phyloP scores from a whole-genome alignment of 2,888 invertebrate species.

The Lasius fuliginosus region DNA sequence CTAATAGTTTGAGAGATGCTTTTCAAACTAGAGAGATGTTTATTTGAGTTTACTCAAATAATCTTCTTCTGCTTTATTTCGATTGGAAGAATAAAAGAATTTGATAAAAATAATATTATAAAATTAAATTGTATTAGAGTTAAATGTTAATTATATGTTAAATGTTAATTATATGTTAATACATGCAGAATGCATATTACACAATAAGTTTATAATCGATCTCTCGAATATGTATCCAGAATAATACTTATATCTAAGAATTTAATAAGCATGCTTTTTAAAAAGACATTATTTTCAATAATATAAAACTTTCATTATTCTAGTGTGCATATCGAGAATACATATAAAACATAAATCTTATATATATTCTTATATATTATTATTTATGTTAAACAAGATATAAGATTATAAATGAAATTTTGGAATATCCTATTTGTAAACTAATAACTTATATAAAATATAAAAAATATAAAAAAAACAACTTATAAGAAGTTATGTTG shows the following conservation, averaged over 20 bases:
- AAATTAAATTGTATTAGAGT: background rate
- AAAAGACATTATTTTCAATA: background rate
- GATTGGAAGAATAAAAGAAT: background rate
- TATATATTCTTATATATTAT: background rate
- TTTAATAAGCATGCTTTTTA: background rate
- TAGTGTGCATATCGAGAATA: background rate
- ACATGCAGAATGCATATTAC: background rate
- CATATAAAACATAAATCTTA: background rate
- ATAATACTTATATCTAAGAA: background rate
- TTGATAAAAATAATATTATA: background rate
- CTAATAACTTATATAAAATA: background rate
- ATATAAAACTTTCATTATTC: background rate
- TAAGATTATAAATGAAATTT: background rate
- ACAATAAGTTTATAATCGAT: background rate
- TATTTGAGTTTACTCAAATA: background rate
- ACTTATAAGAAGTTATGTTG: slow-evolving; percentile 2
- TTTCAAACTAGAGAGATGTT: background rate
- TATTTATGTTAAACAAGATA: background rate
- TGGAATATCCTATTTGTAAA: background rate
- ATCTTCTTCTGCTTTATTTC: background rate
- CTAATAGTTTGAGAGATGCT: background rate
- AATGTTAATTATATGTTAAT: background rate
- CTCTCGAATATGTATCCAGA: background rate
- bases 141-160: too few species aligned
- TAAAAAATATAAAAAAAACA: background rate